These are phyloP conservation scores for Eupleurogrammus muticus DNA, from an alignment of 2,797 vertebrate species.

Conservation along the genomic window DNA sequence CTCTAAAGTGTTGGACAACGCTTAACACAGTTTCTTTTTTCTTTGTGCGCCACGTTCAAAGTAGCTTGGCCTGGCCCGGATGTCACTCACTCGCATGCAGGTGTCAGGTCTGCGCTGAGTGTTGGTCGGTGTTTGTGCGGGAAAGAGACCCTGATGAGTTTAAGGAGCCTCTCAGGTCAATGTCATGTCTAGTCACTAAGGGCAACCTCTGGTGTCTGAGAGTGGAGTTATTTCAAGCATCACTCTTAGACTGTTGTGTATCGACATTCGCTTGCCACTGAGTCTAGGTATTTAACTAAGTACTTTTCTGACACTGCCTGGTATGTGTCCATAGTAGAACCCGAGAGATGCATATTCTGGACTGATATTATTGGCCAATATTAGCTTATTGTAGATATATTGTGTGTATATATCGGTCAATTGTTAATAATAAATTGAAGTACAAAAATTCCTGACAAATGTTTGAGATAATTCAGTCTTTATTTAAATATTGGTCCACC, in stretches of 20 bases:
- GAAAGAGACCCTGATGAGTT: conserved; percentile 41
- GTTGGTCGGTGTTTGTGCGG: conserved; percentile 30
- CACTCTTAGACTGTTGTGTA: conserved; percentile 34
- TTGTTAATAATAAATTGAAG: background rate
- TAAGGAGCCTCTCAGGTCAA: conserved; percentile 57
- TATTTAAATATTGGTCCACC: background rate
- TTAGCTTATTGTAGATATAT: background rate
- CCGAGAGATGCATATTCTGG: background rate
- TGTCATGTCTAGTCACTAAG: conserved; percentile 54
- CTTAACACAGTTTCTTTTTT: conserved; percentile 28
- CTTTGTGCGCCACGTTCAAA: background rate
- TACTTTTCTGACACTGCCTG: background rate
- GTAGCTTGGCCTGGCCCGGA: conserved; percentile 4
- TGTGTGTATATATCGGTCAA: no score
- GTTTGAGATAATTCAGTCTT: no score
- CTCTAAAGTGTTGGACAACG: conserved; percentile 9
- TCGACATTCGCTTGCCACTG: conserved; percentile 21
- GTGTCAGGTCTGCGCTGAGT: conserved; percentile 9
- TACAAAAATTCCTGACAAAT: background rate
- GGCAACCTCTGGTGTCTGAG: conserved; percentile 47
- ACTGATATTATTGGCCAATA: background rate
- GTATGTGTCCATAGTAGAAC: background rate
- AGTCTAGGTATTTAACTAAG: background rate
- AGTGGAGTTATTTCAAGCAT: conserved; percentile 56
- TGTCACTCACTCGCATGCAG: background rate